A percentile compares a stretch with the other conserved stretches of the same genome.
These are phyloP conservation scores for Myotis pilosus DNA, from an alignment of 2,797 vertebrate genomes.

Conservation along the genomic window DNA sequence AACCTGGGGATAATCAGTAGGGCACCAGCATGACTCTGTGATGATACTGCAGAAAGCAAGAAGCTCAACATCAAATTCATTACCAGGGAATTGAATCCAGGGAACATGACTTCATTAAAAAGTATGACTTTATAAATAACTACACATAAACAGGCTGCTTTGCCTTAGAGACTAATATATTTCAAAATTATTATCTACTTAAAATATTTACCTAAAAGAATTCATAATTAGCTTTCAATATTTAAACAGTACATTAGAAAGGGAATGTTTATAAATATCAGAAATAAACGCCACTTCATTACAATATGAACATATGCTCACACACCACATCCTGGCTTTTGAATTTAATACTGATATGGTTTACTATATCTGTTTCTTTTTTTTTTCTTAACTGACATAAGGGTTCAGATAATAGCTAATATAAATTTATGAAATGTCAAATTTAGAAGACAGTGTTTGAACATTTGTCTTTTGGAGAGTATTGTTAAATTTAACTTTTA, in stretches of 20 bases:
- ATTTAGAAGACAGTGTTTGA: slow-evolving; percentile 76
- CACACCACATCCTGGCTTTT: slow-evolving; percentile 71
- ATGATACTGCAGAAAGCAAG: slow-evolving; percentile 59
- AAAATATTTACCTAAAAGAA: slow-evolving; percentile 78
- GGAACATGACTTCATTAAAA: slow-evolving; percentile 73
- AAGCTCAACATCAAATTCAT: slow-evolving; percentile 72
- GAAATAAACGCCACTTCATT: slow-evolving; percentile 71
- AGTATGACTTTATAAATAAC: slow-evolving; percentile 77
- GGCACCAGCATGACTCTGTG: neutral
- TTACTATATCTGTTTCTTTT: slow-evolving; percentile 58
- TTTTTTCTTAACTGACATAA: slow-evolving; percentile 66
- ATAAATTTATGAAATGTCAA: slow-evolving; percentile 75
- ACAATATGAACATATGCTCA: slow-evolving; percentile 63
- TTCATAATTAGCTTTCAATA: slow-evolving; percentile 73
- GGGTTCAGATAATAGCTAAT: slow-evolving; percentile 75
- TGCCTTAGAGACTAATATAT: slow-evolving; percentile 75
- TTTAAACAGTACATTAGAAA: slow-evolving; percentile 78
- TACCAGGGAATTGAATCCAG: slow-evolving; percentile 68
- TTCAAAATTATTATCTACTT: slow-evolving; percentile 78
- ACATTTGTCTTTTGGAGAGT: slow-evolving; percentile 77
- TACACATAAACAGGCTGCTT: slow-evolving; percentile 66
- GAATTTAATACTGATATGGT: slow-evolving; percentile 67
- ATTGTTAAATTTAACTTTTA: slow-evolving; percentile 81
- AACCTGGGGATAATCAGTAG: slow-evolving; percentile 37
- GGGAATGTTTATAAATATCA: slow-evolving; percentile 74